These are phyloP conservation scores for Oreochromis niloticus DNA, from an alignment of 2,113 vertebrate species.

Conservation along the genomic window DNA sequence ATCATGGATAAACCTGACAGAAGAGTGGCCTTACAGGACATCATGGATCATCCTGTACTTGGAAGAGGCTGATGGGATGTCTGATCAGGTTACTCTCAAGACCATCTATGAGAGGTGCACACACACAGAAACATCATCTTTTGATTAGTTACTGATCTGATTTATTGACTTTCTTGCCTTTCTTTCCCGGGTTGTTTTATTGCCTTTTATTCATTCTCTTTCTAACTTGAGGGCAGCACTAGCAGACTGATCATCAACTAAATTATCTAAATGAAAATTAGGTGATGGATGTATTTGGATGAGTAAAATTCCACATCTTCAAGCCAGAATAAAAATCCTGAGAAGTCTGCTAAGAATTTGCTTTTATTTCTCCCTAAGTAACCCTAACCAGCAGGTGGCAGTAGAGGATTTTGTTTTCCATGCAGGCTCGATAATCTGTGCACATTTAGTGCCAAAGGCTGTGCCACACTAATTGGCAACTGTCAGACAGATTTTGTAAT, in stretches of 20 bases:
- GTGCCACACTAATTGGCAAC: neutral
- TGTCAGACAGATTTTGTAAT: slow-evolving; percentile 30
- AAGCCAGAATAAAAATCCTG: neutral
- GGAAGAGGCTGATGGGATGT: slow-evolving; percentile 89
- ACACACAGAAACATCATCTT: neutral
- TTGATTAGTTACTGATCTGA: neutral
- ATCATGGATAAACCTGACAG: slow-evolving; percentile 98
- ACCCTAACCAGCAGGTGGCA: slow-evolving; percentile 69
- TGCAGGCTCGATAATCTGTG: neutral
- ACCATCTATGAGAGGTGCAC: slow-evolving; percentile 91
- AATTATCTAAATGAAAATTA: neutral
- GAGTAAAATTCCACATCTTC: neutral
- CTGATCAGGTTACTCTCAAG: slow-evolving; percentile 87
- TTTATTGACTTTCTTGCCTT: neutral
- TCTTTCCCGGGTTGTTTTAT: neutral
- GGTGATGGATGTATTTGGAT: neutral
- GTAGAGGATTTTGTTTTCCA: slow-evolving; percentile 52
- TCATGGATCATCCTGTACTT: slow-evolving; percentile 96
- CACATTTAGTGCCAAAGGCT: neutral
- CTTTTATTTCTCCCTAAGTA: neutral
- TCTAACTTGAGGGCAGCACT: neutral
- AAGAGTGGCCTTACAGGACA: slow-evolving; percentile 97
- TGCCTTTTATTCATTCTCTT: neutral
- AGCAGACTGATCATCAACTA: neutral
- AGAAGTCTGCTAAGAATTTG: neutral